phyloP scores from a whole-genome alignment of 2,113 vertebrate genomes.

The Oreochromis aureus region DNA sequence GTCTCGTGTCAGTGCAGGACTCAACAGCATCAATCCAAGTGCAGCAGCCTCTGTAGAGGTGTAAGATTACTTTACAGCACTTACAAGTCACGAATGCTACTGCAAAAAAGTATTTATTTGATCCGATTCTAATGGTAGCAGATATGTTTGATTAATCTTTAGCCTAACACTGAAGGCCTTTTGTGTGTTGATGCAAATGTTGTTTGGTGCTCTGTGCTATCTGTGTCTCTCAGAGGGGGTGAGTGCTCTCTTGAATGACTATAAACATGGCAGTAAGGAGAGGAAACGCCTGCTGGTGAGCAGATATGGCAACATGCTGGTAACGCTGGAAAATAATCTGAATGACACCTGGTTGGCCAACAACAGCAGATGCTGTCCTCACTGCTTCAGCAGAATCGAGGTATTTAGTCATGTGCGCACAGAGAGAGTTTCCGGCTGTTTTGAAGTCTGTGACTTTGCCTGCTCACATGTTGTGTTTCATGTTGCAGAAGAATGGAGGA shows the following conservation, averaged over 20 bases:
- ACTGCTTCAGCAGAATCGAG: slow-evolving; percentile 74
- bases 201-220: background rate
- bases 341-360: slow-evolving; percentile 73
- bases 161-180: background rate
- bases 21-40: background rate
- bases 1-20: background rate
- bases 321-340: slow-evolving; percentile 59
- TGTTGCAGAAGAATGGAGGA: slow-evolving; percentile 42
- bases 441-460: background rate
- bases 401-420: background rate
- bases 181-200: background rate
- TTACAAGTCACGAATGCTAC: background rate
- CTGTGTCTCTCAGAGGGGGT: slow-evolving; percentile 71
- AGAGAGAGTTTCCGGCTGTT: background rate
- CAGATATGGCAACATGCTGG: slow-evolving; percentile 61
- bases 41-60: background rate
- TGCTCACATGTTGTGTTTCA: background rate
- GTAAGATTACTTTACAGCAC: background rate
- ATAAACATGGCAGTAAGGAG: slow-evolving; percentile 68
- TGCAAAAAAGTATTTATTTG: background rate
- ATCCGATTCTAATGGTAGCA: background rate
- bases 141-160: background rate
- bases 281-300: slow-evolving; percentile 71
- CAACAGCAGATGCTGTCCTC: slow-evolving; percentile 82
- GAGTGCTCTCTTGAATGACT: slow-evolving; percentile 72